Percentiles rank a stretch among this genome's conserved stretches.
These are phyloP conservation scores for Gobio gobio DNA, from an alignment of 2,113 vertebrate species.

Conservation along the genomic window DNA sequence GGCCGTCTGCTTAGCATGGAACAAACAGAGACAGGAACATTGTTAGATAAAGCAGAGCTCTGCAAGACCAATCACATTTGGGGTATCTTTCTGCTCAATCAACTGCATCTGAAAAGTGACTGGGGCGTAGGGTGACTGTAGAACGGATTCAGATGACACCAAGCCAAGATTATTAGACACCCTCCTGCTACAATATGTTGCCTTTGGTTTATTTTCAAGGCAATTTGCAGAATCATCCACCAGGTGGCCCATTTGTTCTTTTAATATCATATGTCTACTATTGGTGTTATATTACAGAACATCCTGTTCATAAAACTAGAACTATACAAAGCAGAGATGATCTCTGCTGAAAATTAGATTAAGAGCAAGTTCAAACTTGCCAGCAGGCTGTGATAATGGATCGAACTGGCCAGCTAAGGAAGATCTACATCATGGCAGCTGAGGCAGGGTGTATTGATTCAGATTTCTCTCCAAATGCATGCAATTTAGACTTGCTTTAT, in stretches of 20 bases:
- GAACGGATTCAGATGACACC: neutral
- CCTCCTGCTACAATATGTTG: constrained; percentile 16
- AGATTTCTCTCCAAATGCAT: constrained; percentile 1
- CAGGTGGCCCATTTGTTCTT: constrained; percentile 47
- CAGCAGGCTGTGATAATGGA: constrained; percentile 21
- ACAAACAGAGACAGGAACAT: constrained; percentile 92
- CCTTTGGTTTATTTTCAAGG: neutral
- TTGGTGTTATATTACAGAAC: constrained; percentile 25
- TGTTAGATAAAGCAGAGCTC: constrained; percentile 79
- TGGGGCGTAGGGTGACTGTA: neutral
- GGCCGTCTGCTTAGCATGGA: constrained; percentile 96
- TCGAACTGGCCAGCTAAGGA: constrained; percentile 3
- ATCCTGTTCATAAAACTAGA: constrained; percentile 3
- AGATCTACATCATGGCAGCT: neutral
- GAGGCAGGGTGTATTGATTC: neutral
- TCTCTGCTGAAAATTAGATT: constrained; percentile 26
- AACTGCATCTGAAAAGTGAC: neutral
- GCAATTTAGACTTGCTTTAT: neutral
- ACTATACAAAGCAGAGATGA: constrained; percentile 5
- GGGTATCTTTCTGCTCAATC: neutral
- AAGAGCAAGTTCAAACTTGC: constrained; percentile 11
- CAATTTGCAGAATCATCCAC: constrained; percentile 31
- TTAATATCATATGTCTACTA: neutral
- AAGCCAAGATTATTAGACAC: constrained; percentile 20
- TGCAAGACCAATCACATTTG: constrained; percentile 26